phyloP scores from a whole-genome alignment of 2,888 invertebrate genomes.

The Caenorhabditis angaria region DNA sequence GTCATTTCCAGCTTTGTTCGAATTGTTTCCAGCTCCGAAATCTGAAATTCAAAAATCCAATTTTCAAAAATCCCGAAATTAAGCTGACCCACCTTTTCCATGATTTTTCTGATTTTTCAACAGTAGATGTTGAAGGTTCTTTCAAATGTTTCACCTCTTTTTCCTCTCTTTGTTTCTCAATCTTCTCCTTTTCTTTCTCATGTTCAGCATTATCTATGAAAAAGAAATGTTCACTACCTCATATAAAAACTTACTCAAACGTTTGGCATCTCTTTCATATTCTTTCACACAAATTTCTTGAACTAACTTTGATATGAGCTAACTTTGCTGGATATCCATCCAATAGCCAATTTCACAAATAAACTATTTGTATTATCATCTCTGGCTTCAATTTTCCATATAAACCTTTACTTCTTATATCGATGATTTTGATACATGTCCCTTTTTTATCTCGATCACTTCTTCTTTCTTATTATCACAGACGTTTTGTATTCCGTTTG shows the following conservation, averaged over 20 bases:
- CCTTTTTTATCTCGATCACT: constrained; percentile 34
- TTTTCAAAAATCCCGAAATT: too few species aligned
- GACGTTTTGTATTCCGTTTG: constrained; percentile 27
- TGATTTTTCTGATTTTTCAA: background rate
- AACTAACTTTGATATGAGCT: constrained; percentile 77
- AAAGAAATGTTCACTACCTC: background rate
- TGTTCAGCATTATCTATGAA: constrained; percentile 52
- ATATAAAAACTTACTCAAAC: constrained; percentile 60
- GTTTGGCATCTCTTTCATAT: constrained; percentile 75
- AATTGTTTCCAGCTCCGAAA: too few species aligned
- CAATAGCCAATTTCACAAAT: constrained; percentile 74
- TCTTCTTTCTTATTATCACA: constrained; percentile 21
- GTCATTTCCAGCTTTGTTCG: too few species aligned
- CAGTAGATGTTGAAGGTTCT: background rate
- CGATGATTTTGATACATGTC: constrained; percentile 43
- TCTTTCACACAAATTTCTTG: constrained; percentile 83
- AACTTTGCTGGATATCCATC: constrained; percentile 48
- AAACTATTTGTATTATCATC: constrained; percentile 85
- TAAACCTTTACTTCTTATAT: constrained; percentile 44
- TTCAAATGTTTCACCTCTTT: constrained; percentile 13
- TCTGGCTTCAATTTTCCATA: constrained; percentile 78
- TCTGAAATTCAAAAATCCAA: too few species aligned
- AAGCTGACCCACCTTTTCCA: too few species aligned
- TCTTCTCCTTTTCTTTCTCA: constrained; percentile 47
- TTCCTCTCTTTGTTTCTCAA: constrained; percentile 29